Evolutionary conservation across 2,113 vertebrate species (phyloP).

Genomic region (Gopherus flavomarginatus): DNA sequence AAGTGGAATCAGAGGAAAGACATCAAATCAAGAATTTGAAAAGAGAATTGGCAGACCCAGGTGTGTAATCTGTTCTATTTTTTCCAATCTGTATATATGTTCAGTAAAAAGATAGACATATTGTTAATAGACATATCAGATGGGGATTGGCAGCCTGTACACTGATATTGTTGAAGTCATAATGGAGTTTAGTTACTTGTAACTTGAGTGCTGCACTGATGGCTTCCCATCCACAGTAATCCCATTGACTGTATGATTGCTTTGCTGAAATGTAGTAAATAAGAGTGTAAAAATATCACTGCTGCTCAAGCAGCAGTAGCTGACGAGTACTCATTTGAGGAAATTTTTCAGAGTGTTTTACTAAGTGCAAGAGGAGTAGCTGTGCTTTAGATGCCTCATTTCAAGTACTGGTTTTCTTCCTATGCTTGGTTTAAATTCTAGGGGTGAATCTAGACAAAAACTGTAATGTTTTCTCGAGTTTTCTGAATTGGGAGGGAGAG

Average conservation of each 20-base stretch:
- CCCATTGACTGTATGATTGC: accelerated
- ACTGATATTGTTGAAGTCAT: background rate
- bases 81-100: background rate
- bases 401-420: background rate
- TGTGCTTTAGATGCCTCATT: background rate
- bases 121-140: background rate
- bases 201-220: background rate
- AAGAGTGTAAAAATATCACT: background rate
- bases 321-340: background rate
- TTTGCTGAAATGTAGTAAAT: background rate
- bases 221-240: background rate
- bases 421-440: background rate
- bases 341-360: background rate
- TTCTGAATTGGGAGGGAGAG: background rate
- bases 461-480: background rate
- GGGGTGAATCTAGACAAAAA: background rate
- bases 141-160: background rate
- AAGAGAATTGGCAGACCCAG: background rate
- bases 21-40: background rate
- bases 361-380: background rate
- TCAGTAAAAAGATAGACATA: background rate
- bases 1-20: background rate
- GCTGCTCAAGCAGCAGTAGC: background rate
- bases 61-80: accelerated
- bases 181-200: background rate